Evolutionary conservation across 2,888 invertebrate species (phyloP).

Genomic region (Agrenia bidenticulata): DNA sequence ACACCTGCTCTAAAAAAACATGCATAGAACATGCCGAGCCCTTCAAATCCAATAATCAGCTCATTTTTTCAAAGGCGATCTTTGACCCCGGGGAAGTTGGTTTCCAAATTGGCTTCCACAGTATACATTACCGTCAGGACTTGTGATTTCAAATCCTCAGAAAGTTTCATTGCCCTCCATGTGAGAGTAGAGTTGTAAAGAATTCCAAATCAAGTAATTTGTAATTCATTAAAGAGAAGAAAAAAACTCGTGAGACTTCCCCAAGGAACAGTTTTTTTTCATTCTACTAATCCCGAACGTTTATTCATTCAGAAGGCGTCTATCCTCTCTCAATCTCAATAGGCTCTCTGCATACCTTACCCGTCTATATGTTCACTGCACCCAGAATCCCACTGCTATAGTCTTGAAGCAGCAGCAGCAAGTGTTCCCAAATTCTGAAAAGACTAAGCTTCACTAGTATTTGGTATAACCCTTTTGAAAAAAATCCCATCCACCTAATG

Average conservation of each 20-base stretch:
- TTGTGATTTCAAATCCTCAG: no score
- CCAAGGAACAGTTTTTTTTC: conserved; percentile 20
- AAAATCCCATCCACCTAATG: background rate
- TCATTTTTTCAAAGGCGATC: no score
- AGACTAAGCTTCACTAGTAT: background rate
- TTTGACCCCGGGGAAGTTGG: no score
- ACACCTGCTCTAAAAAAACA: no score
- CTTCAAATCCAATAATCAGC: no score
- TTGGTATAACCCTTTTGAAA: background rate
- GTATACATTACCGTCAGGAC: no score
- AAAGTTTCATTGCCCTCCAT: no score
- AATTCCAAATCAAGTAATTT: conserved; percentile 7
- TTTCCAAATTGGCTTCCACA: no score
- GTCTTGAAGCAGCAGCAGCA: background rate
- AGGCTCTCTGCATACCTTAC: conserved; percentile 6
- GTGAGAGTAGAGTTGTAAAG: background rate
- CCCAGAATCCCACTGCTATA: conserved; percentile 6
- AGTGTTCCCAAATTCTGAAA: background rate
- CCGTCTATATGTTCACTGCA: background rate
- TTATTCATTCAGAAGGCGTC: conserved; percentile 39
- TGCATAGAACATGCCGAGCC: no score
- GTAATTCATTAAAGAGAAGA: background rate
- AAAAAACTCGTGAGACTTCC: no score
- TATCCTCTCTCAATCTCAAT: conserved; percentile 13
- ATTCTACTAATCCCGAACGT: conserved; percentile 34